phyloP scores from a whole-genome alignment of 92 coral and sea anemone species.

The Porites divaricata region DNA sequence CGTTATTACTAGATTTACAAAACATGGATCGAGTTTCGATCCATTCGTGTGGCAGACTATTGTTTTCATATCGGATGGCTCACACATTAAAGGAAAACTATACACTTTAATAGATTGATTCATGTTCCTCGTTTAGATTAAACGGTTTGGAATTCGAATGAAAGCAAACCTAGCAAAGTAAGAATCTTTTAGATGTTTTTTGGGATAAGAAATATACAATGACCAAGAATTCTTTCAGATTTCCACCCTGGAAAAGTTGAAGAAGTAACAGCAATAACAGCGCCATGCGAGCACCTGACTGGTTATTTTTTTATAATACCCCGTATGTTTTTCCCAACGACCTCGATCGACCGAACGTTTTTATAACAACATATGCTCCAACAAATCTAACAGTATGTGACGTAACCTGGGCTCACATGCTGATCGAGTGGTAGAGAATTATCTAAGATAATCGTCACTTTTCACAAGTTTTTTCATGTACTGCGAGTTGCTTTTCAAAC shows the following conservation, averaged over 20 bases:
- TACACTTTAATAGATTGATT: constrained; percentile 2
- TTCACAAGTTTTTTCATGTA: neutral
- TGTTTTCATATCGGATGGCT: constrained; percentile 40
- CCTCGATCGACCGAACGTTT: too few relatives aligned
- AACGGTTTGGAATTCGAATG: neutral
- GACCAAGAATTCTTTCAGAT: neutral
- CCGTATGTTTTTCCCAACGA: too few relatives aligned
- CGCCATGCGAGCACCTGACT: too few relatives aligned
- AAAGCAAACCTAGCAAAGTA: neutral
- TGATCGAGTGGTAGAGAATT: neutral
- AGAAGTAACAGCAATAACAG: too few relatives aligned
- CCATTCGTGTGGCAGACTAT: constrained; percentile 10
- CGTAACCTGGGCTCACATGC: too few relatives aligned
- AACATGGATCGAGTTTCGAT: constrained; percentile 28
- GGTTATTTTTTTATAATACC: too few relatives aligned
- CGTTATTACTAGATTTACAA: constrained; percentile 27
- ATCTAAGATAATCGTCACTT: neutral
- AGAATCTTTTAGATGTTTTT: neutral
- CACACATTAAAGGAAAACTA: constrained; percentile 39
- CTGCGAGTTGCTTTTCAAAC: constrained; percentile 24
- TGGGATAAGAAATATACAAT: neutral
- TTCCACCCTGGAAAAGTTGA: too few relatives aligned
- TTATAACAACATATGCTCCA: too few relatives aligned
- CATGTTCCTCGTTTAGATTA: neutral
- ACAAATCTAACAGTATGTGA: too few relatives aligned